Percentiles rank a stretch among this genome's conserved stretches.
These are phyloP conservation scores for Glyptemys insculpta DNA, from an alignment of 2,797 vertebrate species.

Conservation along the genomic window DNA sequence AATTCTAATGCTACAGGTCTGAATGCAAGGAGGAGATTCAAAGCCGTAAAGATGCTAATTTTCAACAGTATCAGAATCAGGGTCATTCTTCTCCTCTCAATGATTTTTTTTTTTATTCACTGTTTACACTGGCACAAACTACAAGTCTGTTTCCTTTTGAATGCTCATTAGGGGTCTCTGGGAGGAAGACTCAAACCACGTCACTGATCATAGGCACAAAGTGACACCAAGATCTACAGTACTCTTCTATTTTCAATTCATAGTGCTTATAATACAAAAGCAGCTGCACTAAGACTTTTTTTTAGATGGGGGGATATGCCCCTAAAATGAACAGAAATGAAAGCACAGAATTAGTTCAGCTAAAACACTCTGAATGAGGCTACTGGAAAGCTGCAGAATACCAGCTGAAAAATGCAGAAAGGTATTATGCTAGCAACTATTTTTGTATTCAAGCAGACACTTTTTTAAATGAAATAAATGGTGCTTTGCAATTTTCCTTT, in stretches of 20 bases:
- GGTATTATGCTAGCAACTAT: accelerated
- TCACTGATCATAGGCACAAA: not conserved
- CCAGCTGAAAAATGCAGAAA: not conserved
- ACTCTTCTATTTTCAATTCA: not conserved
- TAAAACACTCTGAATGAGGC: not conserved
- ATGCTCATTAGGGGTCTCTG: not conserved
- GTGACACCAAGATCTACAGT: not conserved
- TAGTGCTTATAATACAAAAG: not conserved
- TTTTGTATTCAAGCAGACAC: not conserved
- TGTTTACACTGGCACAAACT: not conserved
- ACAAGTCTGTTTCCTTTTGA: constrained; percentile 9
- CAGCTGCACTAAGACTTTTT: not conserved
- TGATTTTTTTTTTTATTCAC: not conserved
- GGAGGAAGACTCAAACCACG: not conserved
- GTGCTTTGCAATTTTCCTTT: not conserved
- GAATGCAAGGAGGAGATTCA: not conserved
- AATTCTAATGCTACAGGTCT: not conserved
- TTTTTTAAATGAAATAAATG: not conserved
- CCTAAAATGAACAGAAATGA: not conserved
- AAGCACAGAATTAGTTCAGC: not conserved
- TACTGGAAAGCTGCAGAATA: not conserved
- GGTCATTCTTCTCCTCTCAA: not conserved
- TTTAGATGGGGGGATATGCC: not conserved
- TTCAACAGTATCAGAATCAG: not conserved
- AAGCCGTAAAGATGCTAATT: not conserved